Evolutionary conservation across 2,797 vertebrate species (phyloP).

Genomic region (Catostomus latipinnis): DNA sequence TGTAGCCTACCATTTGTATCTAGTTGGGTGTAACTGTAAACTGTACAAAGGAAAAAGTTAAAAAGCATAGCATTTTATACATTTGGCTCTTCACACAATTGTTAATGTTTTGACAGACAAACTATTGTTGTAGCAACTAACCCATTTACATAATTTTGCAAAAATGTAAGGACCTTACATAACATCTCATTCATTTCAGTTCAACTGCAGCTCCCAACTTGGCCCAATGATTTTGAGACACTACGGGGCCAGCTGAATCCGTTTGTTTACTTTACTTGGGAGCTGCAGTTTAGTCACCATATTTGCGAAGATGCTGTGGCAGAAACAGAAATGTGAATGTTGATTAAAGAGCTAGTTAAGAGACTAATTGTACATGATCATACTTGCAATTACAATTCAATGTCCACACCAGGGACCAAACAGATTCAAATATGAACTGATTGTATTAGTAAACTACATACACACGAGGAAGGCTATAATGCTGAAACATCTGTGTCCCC

Average conservation of each 20-base stretch:
- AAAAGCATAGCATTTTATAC: slow-evolving; percentile 41
- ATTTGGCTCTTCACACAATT: slow-evolving; percentile 71
- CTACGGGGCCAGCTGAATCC: slow-evolving; percentile 50
- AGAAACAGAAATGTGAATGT: too few relatives aligned
- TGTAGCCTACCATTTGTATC: slow-evolving; percentile 22
- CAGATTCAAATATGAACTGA: too few relatives aligned
- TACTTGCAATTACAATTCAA: too few relatives aligned
- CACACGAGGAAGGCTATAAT: too few relatives aligned
- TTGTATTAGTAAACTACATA: too few relatives aligned
- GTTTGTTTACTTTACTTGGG: too few relatives aligned
- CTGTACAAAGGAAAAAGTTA: slow-evolving; percentile 48
- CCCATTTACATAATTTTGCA: slow-evolving; percentile 80
- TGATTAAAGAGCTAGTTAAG: too few relatives aligned
- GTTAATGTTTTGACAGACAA: slow-evolving; percentile 80
- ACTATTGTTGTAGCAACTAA: slow-evolving; percentile 79
- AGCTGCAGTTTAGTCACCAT: too few relatives aligned
- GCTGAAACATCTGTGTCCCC: too few relatives aligned
- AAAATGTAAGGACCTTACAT: slow-evolving; percentile 80
- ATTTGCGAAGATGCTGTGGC: too few relatives aligned
- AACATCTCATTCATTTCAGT: slow-evolving; percentile 77
- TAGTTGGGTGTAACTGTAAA: slow-evolving; percentile 52
- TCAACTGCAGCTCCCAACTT: slow-evolving; percentile 71
- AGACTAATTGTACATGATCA: too few relatives aligned
- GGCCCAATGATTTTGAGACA: slow-evolving; percentile 69
- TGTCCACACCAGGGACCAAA: too few relatives aligned